Evolutionary conservation across 2,888 invertebrate species (phyloP), one percentile per base, ranked within the genome.

Genomic region (Micropterix aruncella): DNA sequence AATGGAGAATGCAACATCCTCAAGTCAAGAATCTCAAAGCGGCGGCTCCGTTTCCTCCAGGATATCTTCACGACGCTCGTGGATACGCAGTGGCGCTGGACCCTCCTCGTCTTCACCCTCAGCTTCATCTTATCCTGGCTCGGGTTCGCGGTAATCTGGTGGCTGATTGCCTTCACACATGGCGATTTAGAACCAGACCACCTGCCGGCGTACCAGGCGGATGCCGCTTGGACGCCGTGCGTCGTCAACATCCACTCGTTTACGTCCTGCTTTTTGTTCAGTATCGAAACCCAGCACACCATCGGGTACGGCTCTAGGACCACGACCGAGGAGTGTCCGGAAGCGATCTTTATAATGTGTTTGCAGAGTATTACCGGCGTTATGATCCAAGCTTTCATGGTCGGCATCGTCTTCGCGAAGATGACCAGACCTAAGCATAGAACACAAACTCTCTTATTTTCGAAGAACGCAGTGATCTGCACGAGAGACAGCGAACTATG

Each of bases 1-100:
- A 95, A 91, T 70, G 96, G 96, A 41, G 93, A 94, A 58, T 93
- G 93, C 69, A 97, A 97, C 66, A 88, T 95, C 47, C 79, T 90
- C 53, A 92, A 93, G 61, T 91, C 92, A 48, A 73, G 77, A 56
- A 83, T 96, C 57, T 84, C 90, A 41, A 85, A 89, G 53, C 73
- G 85, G 38, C 74, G 83, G 38, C 60, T 88, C 48, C 80, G 86
- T 39, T 88, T 82, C 57, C 74, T 85, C 42, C 81, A 83, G 60
- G 88, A 89, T 60, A 76, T 86, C 56, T 90, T 91, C 65, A 91
- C 89, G 18, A 90, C 89, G 1, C 70, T 95, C 56, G 89, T 96
- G 52, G 94, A 92, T 60, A 80, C 85, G 15, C 84, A 89, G 62
- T 96, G 96, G 96, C 77, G 89, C 47, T 92, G 88, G 80, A 92